Evolutionary conservation across 2,797 vertebrate species (phyloP).

Genomic region (Anas acuta): DNA sequence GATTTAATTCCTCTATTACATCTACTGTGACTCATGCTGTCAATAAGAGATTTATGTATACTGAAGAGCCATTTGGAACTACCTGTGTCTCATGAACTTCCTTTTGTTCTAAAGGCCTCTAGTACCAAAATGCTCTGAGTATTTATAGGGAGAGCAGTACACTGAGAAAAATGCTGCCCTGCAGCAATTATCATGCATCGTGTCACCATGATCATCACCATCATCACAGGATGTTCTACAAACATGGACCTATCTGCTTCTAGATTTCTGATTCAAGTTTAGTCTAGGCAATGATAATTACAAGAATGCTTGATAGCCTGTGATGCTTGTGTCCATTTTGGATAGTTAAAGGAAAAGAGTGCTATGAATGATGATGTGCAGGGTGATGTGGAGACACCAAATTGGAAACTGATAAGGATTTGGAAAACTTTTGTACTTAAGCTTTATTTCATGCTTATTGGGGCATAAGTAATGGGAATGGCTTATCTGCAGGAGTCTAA

Average conservation of each 20-base stretch:
- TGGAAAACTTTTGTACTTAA: background rate
- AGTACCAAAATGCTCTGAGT: slow-evolving; percentile 10
- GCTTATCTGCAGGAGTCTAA: background rate
- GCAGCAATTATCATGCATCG: background rate
- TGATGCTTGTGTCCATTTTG: background rate
- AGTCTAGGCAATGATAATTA: background rate
- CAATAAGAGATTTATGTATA: background rate
- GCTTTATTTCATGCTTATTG: background rate
- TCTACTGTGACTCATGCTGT: slow-evolving; percentile 44
- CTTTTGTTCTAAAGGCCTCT: slow-evolving; percentile 33
- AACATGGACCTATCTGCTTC: background rate
- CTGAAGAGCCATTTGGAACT: slow-evolving; percentile 21
- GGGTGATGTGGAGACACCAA: background rate
- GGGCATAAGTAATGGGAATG: background rate
- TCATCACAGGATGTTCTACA: background rate
- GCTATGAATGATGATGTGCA: background rate
- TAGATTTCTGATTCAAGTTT: background rate
- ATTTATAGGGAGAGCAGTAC: slow-evolving; percentile 39
- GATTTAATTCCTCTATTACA: slow-evolving; percentile 20
- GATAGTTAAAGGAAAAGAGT: background rate
- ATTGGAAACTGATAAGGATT: background rate
- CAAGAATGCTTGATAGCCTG: background rate
- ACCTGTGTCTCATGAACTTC: slow-evolving; percentile 47
- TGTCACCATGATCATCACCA: background rate
- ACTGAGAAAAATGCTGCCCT: slow-evolving; percentile 29